Base-by-base conservation (phyloP, 1,140 invertebrate species). In the Scaptomyza graminum region DNA sequence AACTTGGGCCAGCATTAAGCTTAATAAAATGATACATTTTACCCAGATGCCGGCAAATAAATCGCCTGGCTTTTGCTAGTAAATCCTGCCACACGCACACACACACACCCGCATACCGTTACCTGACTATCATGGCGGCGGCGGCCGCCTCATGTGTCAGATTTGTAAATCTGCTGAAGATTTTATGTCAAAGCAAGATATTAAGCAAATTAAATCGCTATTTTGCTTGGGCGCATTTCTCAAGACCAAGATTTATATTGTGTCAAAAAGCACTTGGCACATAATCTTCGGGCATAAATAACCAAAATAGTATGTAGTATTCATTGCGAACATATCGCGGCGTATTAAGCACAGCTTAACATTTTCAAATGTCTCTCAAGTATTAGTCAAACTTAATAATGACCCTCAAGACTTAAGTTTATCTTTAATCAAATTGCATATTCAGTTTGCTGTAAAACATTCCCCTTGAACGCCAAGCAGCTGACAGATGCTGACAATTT, bases 151-250 rank as follows among this genome's bases (percentile, higher is more conserved):
- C 44, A 50, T 49, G 31, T 59, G 13, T 15, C 15, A 31, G 31
- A 49, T 16, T 34, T 22, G n/a, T 46, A 41, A n/a, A 0, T 3
- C 12, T n/a, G 12, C n/a, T 4, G 15, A 34, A 13, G 13, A 52
- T 52, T 37, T 16, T 6, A 37, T 49, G 44, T 18, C 57, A 61
- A 31, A 49, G 31, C 34, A 61, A 25, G 12, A 60, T 60, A 47
- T 31, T 22, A 49, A 60, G 34, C 18, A 60, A 64, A 55, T 64
- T 44, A 43, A 43, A 54, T 52, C 18, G 18, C 18, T 3, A 22
- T 22, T 22, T 22, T 22, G 18, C 18, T 3, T 3, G 47, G 41
- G 7, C 12, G 28, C 47, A 50, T 50, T 50, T 18, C 22, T 13
- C 5, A 25, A 6, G 2, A 18, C 12, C 44, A 3, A 18, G 44